Evolutionary conservation across 2,113 vertebrate species (phyloP).

Genomic region (Vidua macroura): DNA sequence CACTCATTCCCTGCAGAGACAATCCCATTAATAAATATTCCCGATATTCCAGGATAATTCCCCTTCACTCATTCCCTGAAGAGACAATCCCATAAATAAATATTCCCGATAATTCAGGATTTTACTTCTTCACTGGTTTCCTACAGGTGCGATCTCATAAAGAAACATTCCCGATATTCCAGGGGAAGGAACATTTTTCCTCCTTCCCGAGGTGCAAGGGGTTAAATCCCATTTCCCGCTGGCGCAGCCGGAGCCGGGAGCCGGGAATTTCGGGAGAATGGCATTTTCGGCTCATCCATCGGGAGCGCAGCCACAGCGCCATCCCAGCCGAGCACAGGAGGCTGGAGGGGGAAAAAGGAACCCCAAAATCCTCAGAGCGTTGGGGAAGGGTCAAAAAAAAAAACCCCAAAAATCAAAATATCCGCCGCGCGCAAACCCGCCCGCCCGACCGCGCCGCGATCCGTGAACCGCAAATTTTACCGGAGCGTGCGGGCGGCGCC

Average conservation of each 20-base stretch:
- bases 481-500: background rate
- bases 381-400: background rate
- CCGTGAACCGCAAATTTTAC: background rate
- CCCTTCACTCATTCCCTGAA: too few species aligned
- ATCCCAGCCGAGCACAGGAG: background rate
- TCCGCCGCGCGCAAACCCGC: background rate
- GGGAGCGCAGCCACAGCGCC: background rate
- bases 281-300: conserved; percentile 8
- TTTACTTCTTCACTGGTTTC: too few species aligned
- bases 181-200: background rate
- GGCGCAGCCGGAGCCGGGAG: conserved; percentile 47
- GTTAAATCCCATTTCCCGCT: conserved; percentile 3
- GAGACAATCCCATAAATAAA: background rate
- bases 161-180: too few species aligned
- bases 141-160: too few species aligned
- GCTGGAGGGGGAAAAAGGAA: background rate
- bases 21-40: background rate
- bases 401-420: background rate
- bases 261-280: conserved; percentile 7
- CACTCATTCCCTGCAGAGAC: too few species aligned
- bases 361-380: background rate
- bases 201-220: background rate
- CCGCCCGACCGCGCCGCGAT: background rate
- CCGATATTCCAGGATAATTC: background rate
- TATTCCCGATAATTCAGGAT: background rate